Conservation (phyloP, 2,113 vertebrate species). For the Pseudorectes ferrugineus region DNA sequence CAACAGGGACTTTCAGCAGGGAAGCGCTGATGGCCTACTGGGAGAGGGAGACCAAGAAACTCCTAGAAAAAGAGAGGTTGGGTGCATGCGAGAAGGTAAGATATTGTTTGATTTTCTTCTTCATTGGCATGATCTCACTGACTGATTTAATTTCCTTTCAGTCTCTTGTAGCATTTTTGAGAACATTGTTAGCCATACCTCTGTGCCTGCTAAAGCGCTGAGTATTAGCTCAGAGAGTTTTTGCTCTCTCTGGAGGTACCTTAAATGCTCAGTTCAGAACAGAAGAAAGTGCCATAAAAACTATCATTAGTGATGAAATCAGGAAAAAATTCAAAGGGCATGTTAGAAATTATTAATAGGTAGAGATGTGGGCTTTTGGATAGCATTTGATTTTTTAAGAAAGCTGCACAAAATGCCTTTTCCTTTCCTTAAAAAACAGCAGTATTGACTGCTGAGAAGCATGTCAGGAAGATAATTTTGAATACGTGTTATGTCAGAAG, state of each 20-base stretch:
- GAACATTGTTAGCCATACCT: not conserved
- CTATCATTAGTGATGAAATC: not conserved
- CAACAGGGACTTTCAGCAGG: slow-evolving; percentile 91
- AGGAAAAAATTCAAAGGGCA: not conserved
- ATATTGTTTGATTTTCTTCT: not conserved
- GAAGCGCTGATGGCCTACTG: slow-evolving; percentile 94
- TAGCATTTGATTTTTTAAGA: not conserved
- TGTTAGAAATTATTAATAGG: not conserved
- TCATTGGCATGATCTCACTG: not conserved
- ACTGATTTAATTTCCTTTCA: not conserved
- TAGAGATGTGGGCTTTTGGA: not conserved
- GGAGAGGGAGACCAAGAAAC: slow-evolving; percentile 91
- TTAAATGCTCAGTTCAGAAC: not conserved
- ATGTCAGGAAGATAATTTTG: not conserved
- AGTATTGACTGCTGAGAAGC: not conserved
- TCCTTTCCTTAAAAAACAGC: not conserved
- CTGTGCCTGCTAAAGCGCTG: not conserved
- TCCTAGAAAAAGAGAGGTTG: slow-evolving; percentile 88
- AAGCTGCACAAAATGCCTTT: not conserved
- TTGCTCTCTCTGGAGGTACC: not conserved
- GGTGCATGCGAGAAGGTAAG: slow-evolving; percentile 75
- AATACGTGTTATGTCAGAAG: not conserved
- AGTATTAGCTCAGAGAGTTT: not conserved
- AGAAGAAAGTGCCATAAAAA: not conserved
- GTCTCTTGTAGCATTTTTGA: not conserved